phyloP scores from a whole-genome alignment of 1,140 invertebrate genomes.

The Tachypleus tridentatus region DNA sequence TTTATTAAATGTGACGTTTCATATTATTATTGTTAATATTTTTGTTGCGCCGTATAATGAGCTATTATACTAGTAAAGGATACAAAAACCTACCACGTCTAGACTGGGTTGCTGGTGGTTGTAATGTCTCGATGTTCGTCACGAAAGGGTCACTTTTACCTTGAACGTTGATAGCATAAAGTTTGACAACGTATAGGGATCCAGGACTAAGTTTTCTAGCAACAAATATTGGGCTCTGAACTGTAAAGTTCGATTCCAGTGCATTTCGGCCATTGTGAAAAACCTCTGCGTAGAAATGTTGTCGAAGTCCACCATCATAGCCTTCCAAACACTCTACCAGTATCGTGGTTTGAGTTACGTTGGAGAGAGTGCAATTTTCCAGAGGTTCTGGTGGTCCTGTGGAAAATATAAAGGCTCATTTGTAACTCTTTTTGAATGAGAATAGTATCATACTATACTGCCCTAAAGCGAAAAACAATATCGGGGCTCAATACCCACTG shows the following conservation, averaged over 20 bases:
- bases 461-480: too few relatives aligned
- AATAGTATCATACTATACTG: too few relatives aligned
- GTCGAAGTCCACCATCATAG: conserved; percentile 64
- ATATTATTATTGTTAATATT: too few relatives aligned
- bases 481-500: too few relatives aligned
- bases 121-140: conserved; percentile 69
- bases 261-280: conserved; percentile 42
- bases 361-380: conserved; percentile 25
- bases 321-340: conserved; percentile 63
- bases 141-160: conserved; percentile 64
- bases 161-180: conserved; percentile 74
- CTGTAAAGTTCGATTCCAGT: conserved; percentile 13
- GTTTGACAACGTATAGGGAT: conserved; percentile 58
- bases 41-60: too few relatives aligned
- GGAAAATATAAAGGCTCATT: too few relatives aligned
- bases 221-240: conserved; percentile 14
- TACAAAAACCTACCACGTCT: too few relatives aligned
- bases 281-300: conserved; percentile 66
- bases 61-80: too few relatives aligned
- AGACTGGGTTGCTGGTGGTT: conserved; percentile 44
- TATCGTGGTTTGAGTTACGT: conserved; percentile 48
- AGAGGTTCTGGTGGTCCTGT: conserved; percentile 25
- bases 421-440: too few relatives aligned
- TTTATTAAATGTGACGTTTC: too few relatives aligned
- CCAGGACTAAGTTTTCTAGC: conserved; percentile 55